A percentile compares a stretch with the other conserved stretches of the same genome.
These are phyloP conservation scores for Cheumatopsyche charites DNA, from an alignment of 1,140 invertebrate species.

Conservation along the genomic window DNA sequence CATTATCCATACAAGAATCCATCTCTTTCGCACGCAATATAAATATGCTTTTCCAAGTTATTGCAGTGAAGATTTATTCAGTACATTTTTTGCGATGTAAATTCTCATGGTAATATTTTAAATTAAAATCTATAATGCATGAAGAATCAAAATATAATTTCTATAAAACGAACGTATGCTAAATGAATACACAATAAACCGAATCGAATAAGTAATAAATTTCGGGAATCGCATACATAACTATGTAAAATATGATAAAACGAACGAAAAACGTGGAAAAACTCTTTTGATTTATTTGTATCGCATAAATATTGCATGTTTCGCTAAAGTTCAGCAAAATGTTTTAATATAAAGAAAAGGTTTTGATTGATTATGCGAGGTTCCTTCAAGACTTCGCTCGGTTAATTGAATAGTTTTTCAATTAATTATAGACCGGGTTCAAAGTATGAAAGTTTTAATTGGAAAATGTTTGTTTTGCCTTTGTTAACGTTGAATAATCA, in stretches of 20 bases:
- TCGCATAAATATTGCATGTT: too few species aligned
- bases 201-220: constrained; percentile 13
- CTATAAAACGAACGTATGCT: constrained; percentile 27
- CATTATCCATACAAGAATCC: background rate
- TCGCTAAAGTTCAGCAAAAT: too few species aligned
- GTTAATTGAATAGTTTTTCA: too few species aligned
- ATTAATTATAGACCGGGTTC: too few species aligned
- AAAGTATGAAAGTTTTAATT: too few species aligned
- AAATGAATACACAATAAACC: constrained; percentile 24
- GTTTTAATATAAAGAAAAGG: too few species aligned
- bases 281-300: background rate
- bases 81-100: constrained; percentile 47
- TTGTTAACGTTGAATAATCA: too few species aligned
- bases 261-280: background rate
- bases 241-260: background rate
- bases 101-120: constrained; percentile 45
- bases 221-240: background rate
- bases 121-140: constrained; percentile 48
- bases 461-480: too few species aligned
- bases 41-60: constrained; percentile 48
- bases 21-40: constrained; percentile 42
- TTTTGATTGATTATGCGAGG: too few species aligned
- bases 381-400: too few species aligned
- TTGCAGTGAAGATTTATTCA: constrained; percentile 48
- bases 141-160: constrained; percentile 46